Evolutionary conservation across 2,888 invertebrate genomes (phyloP).

Genomic region (Lycocerus yunnanus): DNA sequence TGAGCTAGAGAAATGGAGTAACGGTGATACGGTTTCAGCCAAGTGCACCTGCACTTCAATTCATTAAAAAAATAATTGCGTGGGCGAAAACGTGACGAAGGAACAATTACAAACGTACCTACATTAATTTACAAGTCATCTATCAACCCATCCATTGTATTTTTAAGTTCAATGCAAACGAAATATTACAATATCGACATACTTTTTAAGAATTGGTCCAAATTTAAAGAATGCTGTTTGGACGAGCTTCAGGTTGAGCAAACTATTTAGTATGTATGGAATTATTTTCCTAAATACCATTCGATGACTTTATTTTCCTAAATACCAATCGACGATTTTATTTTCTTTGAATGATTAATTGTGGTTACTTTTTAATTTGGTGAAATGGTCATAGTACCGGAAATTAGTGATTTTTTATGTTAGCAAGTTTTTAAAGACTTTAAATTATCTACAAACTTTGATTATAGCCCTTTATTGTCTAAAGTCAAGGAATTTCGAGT

Average conservation of each 20-base stretch:
- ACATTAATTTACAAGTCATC: slow-evolving; percentile 6
- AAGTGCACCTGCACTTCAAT: neutral
- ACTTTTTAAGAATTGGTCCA: neutral
- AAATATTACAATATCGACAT: neutral
- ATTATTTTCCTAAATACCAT: neutral
- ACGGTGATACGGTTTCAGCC: neutral
- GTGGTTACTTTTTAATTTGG: too few species aligned
- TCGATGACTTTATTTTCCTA: neutral
- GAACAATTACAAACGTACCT: slow-evolving; percentile 1
- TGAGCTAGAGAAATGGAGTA: neutral
- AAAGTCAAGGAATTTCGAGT: too few species aligned
- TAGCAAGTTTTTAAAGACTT: too few species aligned
- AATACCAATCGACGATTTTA: neutral
- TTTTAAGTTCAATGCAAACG: neutral
- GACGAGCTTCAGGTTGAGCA: neutral
- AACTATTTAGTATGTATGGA: neutral
- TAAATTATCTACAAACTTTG: too few species aligned
- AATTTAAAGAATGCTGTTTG: neutral
- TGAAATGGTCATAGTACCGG: too few species aligned
- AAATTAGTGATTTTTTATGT: too few species aligned
- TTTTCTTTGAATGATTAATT: neutral
- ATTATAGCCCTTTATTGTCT: too few species aligned
- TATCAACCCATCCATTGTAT: neutral
- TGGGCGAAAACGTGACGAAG: slow-evolving; percentile 8
- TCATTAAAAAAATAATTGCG: neutral